Percentiles rank a stretch among this genome's conserved stretches.
Conservation (phyloP, 2,113 vertebrate genomes). For the Zapus hudsonius region DNA sequence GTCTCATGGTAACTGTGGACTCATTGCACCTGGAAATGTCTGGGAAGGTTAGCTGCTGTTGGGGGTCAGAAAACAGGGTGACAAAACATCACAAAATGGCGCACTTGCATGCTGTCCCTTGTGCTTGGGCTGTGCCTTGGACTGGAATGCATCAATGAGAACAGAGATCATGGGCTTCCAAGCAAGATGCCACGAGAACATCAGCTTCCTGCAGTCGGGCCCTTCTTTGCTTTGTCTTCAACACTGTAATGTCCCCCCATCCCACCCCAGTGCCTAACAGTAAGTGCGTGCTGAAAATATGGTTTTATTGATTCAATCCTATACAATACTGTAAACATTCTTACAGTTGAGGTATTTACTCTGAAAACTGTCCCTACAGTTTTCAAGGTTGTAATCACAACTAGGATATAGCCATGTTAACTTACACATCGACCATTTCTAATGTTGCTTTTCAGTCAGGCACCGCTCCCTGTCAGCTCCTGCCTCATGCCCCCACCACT, state of each 20-base stretch:
- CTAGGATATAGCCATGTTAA: background rate
- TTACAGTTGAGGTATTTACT: background rate
- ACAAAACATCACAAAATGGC: background rate
- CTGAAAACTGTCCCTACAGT: background rate
- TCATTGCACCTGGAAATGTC: background rate
- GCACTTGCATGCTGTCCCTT: background rate
- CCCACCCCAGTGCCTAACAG: background rate
- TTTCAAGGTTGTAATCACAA: background rate
- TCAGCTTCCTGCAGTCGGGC: background rate
- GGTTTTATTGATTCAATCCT: background rate
- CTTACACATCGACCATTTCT: background rate
- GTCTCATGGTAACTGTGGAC: background rate
- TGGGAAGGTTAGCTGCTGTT: background rate
- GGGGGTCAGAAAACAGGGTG: constrained; percentile 7
- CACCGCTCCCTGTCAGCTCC: background rate
- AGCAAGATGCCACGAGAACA: background rate
- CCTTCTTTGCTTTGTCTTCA: background rate
- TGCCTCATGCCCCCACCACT: too few relatives aligned
- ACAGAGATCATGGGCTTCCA: background rate
- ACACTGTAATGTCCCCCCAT: background rate
- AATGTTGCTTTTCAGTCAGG: background rate
- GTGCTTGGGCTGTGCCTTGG: background rate
- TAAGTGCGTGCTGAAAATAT: background rate
- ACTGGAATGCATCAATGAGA: background rate
- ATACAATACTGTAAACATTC: background rate